phyloP scores from a whole-genome alignment of 2,797 vertebrate genomes.

The Hipposideros larvatus region DNA sequence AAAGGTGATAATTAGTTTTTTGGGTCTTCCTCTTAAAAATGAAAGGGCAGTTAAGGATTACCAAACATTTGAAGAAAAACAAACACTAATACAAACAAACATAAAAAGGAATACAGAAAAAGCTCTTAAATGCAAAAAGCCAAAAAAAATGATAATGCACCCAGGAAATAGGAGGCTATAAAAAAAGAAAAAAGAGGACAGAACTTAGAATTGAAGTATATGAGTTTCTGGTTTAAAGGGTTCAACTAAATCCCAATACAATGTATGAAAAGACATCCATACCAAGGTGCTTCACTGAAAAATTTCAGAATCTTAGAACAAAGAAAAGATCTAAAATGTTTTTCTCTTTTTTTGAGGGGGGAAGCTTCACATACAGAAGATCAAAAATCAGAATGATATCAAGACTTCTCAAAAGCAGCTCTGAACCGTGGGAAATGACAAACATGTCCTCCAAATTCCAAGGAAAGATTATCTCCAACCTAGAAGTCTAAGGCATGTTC shows the following conservation, averaged over 20 bases:
- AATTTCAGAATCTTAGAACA: conserved; percentile 45
- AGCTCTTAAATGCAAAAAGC: neutral
- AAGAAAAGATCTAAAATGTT: conserved; percentile 25
- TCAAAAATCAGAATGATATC: neutral
- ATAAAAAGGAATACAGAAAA: conserved; percentile 28
- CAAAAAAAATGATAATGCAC: neutral
- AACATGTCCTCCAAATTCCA: neutral
- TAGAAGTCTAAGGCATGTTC: neutral
- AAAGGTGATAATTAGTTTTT: neutral
- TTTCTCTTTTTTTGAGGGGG: neutral
- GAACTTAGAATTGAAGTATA: neutral
- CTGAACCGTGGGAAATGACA: neutral
- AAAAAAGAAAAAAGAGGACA: neutral
- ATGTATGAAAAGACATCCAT: neutral
- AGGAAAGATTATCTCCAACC: neutral
- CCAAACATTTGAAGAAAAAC: neutral
- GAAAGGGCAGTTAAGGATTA: neutral
- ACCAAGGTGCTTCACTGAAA: neutral
- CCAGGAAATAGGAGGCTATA: neutral
- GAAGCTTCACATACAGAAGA: neutral
- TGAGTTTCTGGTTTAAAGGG: neutral
- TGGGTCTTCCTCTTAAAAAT: neutral
- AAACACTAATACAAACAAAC: neutral
- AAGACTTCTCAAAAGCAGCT: conserved; percentile 11
- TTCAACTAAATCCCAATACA: neutral